Evolutionary conservation across 2,113 vertebrate genomes (phyloP).

Genomic region (Proteles cristata): DNA sequence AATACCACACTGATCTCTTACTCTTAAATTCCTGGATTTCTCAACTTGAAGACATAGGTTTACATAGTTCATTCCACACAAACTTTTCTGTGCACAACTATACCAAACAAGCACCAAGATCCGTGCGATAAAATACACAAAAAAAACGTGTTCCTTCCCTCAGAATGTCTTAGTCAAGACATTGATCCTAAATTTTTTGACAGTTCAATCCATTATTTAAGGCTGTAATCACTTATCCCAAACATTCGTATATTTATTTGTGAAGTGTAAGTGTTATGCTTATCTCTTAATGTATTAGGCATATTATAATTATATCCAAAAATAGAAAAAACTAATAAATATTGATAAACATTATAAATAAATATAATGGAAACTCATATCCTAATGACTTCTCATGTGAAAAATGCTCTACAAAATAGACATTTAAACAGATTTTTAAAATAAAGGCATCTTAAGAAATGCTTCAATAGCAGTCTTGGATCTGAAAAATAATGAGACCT

Average conservation of each 20-base stretch:
- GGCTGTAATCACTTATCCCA: constrained; percentile 15
- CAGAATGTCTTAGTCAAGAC: background rate
- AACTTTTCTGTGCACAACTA: background rate
- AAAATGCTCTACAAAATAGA: background rate
- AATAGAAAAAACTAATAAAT: background rate
- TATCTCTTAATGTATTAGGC: background rate
- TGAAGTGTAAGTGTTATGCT: background rate
- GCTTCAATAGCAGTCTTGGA: background rate
- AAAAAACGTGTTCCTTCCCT: background rate
- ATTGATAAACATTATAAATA: background rate
- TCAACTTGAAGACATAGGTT: background rate
- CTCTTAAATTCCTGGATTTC: background rate
- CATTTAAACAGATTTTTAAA: background rate
- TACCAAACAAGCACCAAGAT: background rate
- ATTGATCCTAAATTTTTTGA: background rate
- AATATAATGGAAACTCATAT: background rate
- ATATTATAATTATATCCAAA: background rate
- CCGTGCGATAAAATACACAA: background rate
- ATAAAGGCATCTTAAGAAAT: background rate
- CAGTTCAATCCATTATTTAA: background rate
- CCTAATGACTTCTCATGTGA: background rate
- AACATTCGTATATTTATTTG: background rate
- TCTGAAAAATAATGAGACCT: background rate
- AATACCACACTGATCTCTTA: background rate
- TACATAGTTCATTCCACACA: background rate